Conservation (phyloP, 92 coral and sea anemone species). For the Phymanthus crucifer region DNA sequence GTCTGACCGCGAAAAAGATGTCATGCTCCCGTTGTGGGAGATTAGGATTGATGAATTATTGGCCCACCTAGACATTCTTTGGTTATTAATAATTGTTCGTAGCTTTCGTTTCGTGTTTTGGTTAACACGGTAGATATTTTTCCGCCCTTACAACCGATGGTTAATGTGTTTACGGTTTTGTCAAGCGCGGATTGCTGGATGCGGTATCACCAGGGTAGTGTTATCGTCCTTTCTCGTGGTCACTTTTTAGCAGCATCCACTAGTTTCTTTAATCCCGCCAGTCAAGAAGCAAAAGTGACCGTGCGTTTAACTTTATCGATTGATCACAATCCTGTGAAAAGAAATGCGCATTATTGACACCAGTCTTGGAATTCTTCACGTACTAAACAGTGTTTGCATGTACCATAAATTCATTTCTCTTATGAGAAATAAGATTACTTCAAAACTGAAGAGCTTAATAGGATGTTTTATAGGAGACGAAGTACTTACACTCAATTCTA, state of each 20-base stretch:
- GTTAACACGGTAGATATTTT: neutral
- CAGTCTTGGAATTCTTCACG: neutral
- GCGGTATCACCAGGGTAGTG: no score
- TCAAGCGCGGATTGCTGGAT: no score
- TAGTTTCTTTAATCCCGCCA: neutral
- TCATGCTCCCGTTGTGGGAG: neutral
- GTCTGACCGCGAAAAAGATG: constrained; percentile 35
- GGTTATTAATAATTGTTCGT: neutral
- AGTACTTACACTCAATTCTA: neutral
- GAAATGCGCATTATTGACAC: neutral
- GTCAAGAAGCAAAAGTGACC: neutral
- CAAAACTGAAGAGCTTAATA: neutral
- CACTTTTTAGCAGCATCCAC: no score
- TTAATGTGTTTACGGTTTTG: no score
- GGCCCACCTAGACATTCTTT: neutral
- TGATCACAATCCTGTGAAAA: neutral
- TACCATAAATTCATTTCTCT: neutral
- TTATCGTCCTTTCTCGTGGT: no score
- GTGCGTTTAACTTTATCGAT: neutral
- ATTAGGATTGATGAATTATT: neutral
- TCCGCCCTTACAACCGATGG: neutral
- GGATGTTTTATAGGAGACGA: neutral
- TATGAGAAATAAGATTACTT: neutral
- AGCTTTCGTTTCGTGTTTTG: neutral
- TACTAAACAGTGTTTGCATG: neutral